Evolutionary conservation across 2,113 vertebrate species (phyloP).

Genomic region (Ammodytes dubius): DNA sequence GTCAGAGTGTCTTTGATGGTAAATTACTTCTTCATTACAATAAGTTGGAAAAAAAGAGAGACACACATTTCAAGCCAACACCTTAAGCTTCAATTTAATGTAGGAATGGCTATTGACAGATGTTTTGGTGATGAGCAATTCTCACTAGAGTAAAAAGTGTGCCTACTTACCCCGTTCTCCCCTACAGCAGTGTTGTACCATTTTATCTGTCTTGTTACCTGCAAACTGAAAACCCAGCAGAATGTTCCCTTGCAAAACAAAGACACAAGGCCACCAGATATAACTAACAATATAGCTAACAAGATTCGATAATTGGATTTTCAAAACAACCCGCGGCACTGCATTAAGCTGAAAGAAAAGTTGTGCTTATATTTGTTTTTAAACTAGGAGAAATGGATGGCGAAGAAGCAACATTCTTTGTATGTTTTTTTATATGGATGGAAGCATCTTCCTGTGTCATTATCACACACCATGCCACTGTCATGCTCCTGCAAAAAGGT

Average conservation of each 20-base stretch:
- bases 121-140: too few relatives aligned
- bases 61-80: too few relatives aligned
- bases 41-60: too few relatives aligned
- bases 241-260: constrained; percentile 19
- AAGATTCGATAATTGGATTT: constrained; percentile 61
- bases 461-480: background rate
- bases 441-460: background rate
- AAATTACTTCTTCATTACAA: too few relatives aligned
- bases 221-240: constrained; percentile 25
- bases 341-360: constrained; percentile 41
- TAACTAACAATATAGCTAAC: constrained; percentile 28
- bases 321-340: constrained; percentile 45
- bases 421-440: background rate
- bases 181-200: background rate
- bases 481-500: background rate
- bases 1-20: too few relatives aligned
- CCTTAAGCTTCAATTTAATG: too few relatives aligned
- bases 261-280: constrained; percentile 27
- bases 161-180: too few relatives aligned
- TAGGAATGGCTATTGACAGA: too few relatives aligned
- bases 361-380: background rate
- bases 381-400: background rate
- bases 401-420: background rate
- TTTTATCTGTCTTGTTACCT: constrained; percentile 31
- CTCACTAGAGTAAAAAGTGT: too few relatives aligned